Conservation (phyloP, 2,797 vertebrate species). For the Pangasius djambal region DNA sequence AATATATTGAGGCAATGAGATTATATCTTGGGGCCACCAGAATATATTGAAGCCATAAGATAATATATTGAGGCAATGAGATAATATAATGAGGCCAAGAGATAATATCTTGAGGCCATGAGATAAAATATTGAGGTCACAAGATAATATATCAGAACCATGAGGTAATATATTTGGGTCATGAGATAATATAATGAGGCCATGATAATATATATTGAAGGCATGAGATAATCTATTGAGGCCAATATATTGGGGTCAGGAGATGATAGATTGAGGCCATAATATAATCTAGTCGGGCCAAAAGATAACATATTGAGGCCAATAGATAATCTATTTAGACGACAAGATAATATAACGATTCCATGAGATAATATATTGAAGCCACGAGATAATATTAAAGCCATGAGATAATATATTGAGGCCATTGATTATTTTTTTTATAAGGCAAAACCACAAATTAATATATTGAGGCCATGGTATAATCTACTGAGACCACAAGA, state of each 20-base stretch:
- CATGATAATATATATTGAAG: not conserved
- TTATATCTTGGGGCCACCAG: not conserved
- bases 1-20: not conserved
- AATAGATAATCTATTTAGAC: not conserved
- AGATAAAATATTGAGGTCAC: not conserved
- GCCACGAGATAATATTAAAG: not conserved
- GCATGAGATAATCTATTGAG: not conserved
- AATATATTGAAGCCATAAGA: not conserved
- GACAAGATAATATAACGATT: not conserved
- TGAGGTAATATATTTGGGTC: not conserved
- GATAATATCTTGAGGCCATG: not conserved
- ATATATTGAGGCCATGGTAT: not conserved
- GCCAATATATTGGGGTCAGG: not conserved
- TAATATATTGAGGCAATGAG: too few relatives aligned
- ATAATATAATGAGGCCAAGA: too few relatives aligned
- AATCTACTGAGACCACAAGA: not conserved
- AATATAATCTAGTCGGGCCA: not conserved
- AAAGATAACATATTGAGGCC: not conserved
- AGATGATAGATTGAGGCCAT: not conserved
- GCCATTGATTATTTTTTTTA: not conserved
- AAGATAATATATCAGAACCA: not conserved
- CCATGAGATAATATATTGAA: not conserved
- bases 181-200: not conserved
- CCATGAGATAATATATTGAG: too few relatives aligned
- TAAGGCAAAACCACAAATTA: not conserved